Evolutionary conservation across 2,797 vertebrate genomes (phyloP), one percentile per base, ranked within the genome.

Genomic region (Melanotaenia nigrans): DNA sequence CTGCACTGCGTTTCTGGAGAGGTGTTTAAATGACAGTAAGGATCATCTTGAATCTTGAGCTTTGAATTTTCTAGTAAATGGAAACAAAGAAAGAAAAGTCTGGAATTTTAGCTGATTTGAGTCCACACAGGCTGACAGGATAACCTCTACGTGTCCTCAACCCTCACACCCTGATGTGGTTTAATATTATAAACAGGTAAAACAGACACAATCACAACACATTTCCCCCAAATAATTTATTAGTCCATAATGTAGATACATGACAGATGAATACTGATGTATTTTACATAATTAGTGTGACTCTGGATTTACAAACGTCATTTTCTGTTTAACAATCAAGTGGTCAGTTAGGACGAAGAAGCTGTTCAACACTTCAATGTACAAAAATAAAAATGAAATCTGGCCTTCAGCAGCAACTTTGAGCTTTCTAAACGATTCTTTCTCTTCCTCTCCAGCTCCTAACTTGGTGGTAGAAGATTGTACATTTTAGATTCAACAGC

Each of bases 141-240:
- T 28, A 28, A 28, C 28, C 28, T 28, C 28, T 28, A 28, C 28
- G 2, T 28, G 28, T 28, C 11, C 38, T 42, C 11, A 14, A 42
- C 13, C 33, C 33, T 35, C 35, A 36, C 1, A 36, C 35, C 10
- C 10, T 36, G 35, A 36, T 36, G 35, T 36, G 10, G 35, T 28
- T 35, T 1, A 40, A 16, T 6, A 14, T 16, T 40, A 40, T 5
- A 18, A 18, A 3, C 18, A 45, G 18, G 1, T 0, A 32, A 16
- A 53, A 14, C 2, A 10, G 2, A 5, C 7, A 12, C 3, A 25
- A 33, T 42, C 4, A 47, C 18, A 7, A 11, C 24, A 76, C 1
- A 40, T 63, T 89, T 35, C 61, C 82, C 84, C 71, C 74, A 86
- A 87, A 89, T 88, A 67, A 84, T 90, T 90, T 90, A 89, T 87